Base-by-base conservation (phyloP, 2,113 vertebrate species). In the Rhinoderma darwinii region DNA sequence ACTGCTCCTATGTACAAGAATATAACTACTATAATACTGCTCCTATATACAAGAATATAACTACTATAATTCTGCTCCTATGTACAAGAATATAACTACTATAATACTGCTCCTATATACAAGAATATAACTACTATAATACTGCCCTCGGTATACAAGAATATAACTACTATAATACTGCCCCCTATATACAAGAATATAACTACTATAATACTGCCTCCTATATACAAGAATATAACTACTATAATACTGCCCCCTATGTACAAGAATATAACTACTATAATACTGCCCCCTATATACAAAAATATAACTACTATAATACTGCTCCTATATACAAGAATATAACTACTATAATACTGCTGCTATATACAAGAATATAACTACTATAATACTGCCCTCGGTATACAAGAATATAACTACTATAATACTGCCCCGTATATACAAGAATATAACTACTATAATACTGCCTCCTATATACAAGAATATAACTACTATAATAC, bases 71-170 rank as follows among this genome's bases (percentile, higher is more conserved):
- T 25, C 54, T 56, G 54, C 22, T 25, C 22, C 59, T 63, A 63
- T 30, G 27, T 27, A 63, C 12, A 30, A 63, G 63, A 68, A 35
- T 35, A 68, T 68, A 35, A 68, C 66, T 70, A 70, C 66, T 70
- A 70, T 70, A 70, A 70, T 70, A 70, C 32, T 70, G 66, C 66
- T 20, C 32, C 63, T 35, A 66, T 32, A 3, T 66, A 66, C 63
- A 66, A 66, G 63, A 66, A 66, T 66, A 66, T 66, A 66, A 66
- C 63, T 35, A 35, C 30, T 66, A 66, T 66, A 66, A 66, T 66
- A 66, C 61, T 30, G 61, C 27, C 50, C 18, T 27, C 61, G 32
- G 35, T 66, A 2, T 66, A 66, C 63, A 66, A 66, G 63, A 66
- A 66, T 66, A 56, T 56, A 56, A 25, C 51, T 56, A 56, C 51